Percentiles rank a stretch among this genome's conserved stretches.
Conservation (phyloP, 1,140 invertebrate genomes). For the Leptoteleia sp. region DNA sequence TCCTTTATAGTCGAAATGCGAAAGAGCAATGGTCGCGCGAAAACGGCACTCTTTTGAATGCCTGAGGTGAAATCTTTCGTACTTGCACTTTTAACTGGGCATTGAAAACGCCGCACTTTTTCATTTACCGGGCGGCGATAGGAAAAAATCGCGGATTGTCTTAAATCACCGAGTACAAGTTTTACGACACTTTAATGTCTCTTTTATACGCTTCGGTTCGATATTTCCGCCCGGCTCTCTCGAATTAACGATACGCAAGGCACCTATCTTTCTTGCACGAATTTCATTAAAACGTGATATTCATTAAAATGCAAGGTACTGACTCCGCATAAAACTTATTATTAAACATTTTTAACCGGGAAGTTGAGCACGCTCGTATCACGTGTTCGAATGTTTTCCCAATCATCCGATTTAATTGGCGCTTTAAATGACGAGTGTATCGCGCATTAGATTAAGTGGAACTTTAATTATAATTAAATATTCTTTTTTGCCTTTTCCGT, state of each 20-base stretch:
- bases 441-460: neutral
- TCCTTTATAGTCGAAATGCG: neutral
- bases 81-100: slow-evolving; percentile 12
- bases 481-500: slow-evolving; percentile 1
- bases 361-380: neutral
- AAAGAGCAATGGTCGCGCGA: slow-evolving; percentile 6
- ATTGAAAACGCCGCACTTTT: slow-evolving; percentile 19
- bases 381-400: slow-evolving; percentile 6
- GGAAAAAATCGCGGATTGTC: slow-evolving; percentile 22
- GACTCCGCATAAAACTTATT: slow-evolving; percentile 10
- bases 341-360: slow-evolving; percentile 16
- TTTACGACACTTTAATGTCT: slow-evolving; percentile 48
- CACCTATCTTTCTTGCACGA: slow-evolving; percentile 19
- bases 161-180: slow-evolving; percentile 14
- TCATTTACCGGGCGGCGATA: slow-evolving; percentile 4
- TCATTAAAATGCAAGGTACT: slow-evolving; percentile 21
- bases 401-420: slow-evolving; percentile 23
- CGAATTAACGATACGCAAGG: slow-evolving; percentile 30
- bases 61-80: slow-evolving; percentile 38
- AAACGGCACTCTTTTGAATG: slow-evolving; percentile 6
- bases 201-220: slow-evolving; percentile 31
- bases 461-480: slow-evolving; percentile 24
- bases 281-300: slow-evolving; percentile 4
- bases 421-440: slow-evolving; percentile 19
- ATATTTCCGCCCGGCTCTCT: slow-evolving; percentile 38